These are phyloP conservation scores for Ceratina australensis DNA, from an alignment of 1,140 invertebrate species.

Conservation along the genomic window DNA sequence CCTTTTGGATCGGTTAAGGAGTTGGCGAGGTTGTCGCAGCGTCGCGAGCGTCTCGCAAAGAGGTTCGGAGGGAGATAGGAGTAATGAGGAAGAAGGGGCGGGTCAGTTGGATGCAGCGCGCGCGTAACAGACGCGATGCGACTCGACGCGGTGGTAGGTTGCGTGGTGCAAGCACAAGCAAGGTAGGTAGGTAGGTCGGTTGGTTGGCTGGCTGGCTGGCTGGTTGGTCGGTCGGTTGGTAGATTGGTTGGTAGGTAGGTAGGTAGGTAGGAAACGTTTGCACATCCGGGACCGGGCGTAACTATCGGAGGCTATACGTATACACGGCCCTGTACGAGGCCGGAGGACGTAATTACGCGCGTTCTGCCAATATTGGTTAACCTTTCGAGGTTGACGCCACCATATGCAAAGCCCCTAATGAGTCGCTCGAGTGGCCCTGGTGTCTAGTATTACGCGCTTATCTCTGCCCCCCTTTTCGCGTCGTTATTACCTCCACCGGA, in stretches of 20 bases:
- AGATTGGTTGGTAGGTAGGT: slow-evolving; percentile 47
- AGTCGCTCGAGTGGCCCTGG: slow-evolving; percentile 75
- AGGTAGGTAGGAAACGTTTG: slow-evolving; percentile 64
- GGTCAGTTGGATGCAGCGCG: slow-evolving; percentile 38
- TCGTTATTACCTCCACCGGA: slow-evolving; percentile 70
- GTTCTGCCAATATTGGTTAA: slow-evolving; percentile 80
- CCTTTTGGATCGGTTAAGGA: slow-evolving; percentile 37
- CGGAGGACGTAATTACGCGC: slow-evolving; percentile 77
- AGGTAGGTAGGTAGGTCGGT: slow-evolving; percentile 35
- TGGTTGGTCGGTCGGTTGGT: slow-evolving; percentile 52
- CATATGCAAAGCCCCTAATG: slow-evolving; percentile 79
- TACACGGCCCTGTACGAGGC: slow-evolving; percentile 51
- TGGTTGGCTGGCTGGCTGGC: slow-evolving; percentile 44
- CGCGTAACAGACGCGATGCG: slow-evolving; percentile 32
- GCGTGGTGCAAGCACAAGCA: slow-evolving; percentile 43
- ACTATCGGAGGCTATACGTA: slow-evolving; percentile 62
- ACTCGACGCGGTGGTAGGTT: slow-evolving; percentile 42
- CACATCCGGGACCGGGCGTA: slow-evolving; percentile 65
- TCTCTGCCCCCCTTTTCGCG: slow-evolving; percentile 66
- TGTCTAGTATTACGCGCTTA: slow-evolving; percentile 69
- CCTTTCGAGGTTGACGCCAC: slow-evolving; percentile 79
- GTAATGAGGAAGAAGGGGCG: slow-evolving; percentile 25
- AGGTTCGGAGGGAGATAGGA: background rate
- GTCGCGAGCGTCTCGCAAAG: background rate
- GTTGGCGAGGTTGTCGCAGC: slow-evolving; percentile 38